Conservation (phyloP, 2,888 invertebrate species). For the Empis stercorea region DNA sequence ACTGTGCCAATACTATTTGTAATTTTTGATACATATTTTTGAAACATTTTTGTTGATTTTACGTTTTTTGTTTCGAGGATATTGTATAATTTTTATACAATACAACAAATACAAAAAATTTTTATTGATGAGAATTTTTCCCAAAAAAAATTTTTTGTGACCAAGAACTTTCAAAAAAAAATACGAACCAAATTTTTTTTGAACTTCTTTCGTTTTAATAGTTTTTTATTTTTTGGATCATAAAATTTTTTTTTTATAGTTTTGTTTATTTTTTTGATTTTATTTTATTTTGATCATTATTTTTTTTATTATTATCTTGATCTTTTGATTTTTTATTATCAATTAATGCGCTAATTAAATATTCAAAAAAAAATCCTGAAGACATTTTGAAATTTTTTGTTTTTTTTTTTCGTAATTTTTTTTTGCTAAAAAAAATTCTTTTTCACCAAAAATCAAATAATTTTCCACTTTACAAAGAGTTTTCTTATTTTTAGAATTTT, state of each 20-base stretch:
- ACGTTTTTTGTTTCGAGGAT: slow-evolving; percentile 2
- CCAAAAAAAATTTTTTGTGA: too few species aligned
- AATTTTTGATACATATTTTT: slow-evolving; percentile 33
- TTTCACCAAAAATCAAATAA: too few species aligned
- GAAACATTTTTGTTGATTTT: slow-evolving; percentile 24
- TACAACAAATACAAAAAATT: too few species aligned
- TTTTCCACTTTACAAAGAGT: too few species aligned
- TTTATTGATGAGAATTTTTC: too few species aligned
- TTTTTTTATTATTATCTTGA: slow-evolving; percentile 8
- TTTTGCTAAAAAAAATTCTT: too few species aligned
- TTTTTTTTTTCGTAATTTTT: slow-evolving; percentile 4
- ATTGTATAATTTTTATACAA: too few species aligned
- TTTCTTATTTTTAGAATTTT: background rate
- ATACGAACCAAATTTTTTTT: too few species aligned
- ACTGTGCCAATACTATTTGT: slow-evolving; percentile 25
- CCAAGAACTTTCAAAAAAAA: slow-evolving; percentile 3
- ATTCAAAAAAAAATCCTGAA: slow-evolving; percentile 33
- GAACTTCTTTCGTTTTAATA: too few species aligned
- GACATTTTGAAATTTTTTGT: slow-evolving; percentile 21
- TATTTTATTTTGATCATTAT: slow-evolving; percentile 5
- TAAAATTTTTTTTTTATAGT: slow-evolving; percentile 6
- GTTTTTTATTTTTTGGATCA: slow-evolving; percentile 1
- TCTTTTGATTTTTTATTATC: slow-evolving; percentile 19
- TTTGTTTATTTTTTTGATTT: background rate
- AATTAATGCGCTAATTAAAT: slow-evolving; percentile 27